Percentiles rank a stretch among this genome's conserved stretches.
Conservation (phyloP, 1,140 invertebrate species). For the Hirudo medicinalis region DNA sequence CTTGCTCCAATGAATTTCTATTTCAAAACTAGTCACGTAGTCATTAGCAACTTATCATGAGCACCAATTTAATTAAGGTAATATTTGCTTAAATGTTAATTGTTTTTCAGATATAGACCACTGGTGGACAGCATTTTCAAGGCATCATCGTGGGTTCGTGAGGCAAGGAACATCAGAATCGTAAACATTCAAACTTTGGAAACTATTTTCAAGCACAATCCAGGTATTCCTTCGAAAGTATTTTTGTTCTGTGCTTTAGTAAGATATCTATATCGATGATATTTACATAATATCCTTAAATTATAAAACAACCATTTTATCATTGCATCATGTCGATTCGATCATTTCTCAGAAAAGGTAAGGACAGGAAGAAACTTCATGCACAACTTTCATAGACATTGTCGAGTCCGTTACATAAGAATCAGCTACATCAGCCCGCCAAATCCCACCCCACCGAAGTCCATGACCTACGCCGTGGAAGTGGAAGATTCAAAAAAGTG, state of each 20-base stretch:
- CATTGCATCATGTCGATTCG: background rate
- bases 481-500: too few relatives aligned
- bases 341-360: background rate
- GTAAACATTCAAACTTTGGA: constrained; percentile 22
- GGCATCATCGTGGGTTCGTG: background rate
- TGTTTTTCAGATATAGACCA: background rate
- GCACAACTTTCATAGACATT: constrained; percentile 5
- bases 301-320: background rate
- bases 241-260: background rate
- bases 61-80: too few relatives aligned
- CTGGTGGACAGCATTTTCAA: background rate
- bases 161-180: constrained; percentile 16
- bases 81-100: too few relatives aligned
- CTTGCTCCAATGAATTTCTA: too few relatives aligned
- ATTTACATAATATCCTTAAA: background rate
- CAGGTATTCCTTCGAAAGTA: constrained; percentile 16
- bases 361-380: constrained; percentile 1
- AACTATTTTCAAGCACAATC: constrained; percentile 12
- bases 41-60: too few relatives aligned
- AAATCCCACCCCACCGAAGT: too few relatives aligned
- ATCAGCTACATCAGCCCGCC: constrained; percentile 2
- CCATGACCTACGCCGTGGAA: too few relatives aligned
- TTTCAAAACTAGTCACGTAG: too few relatives aligned
- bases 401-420: background rate
- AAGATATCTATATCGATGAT: background rate